These are phyloP conservation scores for Apis dorsata DNA, from an alignment of 1,140 invertebrate genomes.

Conservation along the genomic window DNA sequence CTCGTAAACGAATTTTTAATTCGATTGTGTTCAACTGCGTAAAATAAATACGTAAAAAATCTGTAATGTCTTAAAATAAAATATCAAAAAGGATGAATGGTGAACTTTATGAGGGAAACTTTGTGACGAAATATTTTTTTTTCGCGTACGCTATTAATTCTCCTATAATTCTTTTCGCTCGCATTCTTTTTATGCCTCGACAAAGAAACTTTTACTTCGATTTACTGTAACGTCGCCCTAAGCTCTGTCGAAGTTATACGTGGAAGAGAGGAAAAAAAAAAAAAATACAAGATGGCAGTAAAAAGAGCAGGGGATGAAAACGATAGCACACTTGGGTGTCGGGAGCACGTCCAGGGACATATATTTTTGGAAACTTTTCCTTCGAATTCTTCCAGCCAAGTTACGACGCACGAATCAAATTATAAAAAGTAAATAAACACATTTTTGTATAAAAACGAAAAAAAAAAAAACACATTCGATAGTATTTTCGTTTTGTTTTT, in stretches of 20 bases:
- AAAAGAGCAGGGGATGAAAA: not conserved
- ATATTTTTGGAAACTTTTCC: not conserved
- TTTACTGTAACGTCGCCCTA: not conserved
- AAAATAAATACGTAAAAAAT: too few relatives aligned
- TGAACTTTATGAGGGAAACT: too few relatives aligned
- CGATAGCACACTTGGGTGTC: not conserved
- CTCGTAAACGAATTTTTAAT: too few relatives aligned
- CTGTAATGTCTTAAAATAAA: too few relatives aligned
- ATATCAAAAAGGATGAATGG: too few relatives aligned
- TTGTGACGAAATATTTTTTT: too few relatives aligned
- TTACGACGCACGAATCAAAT: not conserved
- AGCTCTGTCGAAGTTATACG: not conserved
- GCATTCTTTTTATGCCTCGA: not conserved
- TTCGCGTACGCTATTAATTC: not conserved
- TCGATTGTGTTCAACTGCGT: too few relatives aligned
- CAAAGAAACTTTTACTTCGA: not conserved
- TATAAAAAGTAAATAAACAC: not conserved
- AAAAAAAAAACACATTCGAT: not conserved
- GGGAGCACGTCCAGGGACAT: not conserved
- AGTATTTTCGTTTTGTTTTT: not conserved
- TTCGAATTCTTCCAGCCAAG: not conserved
- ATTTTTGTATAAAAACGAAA: not conserved
- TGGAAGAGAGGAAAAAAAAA: not conserved
- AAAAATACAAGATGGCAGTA: not conserved
- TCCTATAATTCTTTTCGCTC: not conserved